Base-by-base conservation (phyloP, 2,113 vertebrate genomes). In the Ammodytes marinus region DNA sequence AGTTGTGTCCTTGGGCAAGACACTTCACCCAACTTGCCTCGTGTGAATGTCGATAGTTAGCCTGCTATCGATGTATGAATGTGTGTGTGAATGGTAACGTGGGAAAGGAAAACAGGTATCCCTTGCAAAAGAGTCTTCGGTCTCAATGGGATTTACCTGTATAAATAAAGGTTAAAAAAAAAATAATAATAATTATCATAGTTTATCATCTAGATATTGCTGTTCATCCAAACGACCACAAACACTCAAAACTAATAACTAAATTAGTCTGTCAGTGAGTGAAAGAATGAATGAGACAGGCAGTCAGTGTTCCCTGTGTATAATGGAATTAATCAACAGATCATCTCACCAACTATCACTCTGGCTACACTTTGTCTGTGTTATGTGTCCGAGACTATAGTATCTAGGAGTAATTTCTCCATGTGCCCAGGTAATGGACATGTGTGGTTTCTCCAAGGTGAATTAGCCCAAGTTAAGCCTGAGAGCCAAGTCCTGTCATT, bases 401-500 rank as follows among this genome's bases (percentile, higher is more conserved):
- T 27, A 27, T 27, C 27, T 2, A n/a, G 55, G 0, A 63, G 42
- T 10, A 37, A 7, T 60, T 47, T 39, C 40, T 66, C 63, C 52
- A 12, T 54, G 54, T 43, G 58, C 14, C 46, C 64, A 58, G 58
- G 74, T 88, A 76, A 69, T 54, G 64, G 65, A 77, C 82, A 61
- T 59, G 6, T 65, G 65, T 35, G 40, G 15, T 55, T 77, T 67
- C 69, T 79, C 72, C 77, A 64, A 83, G 72, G 84, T 84, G 71
- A 86, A 73, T 82, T 74, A 82, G 69, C 42, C 76, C 27, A 57
- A 83, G 81, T 79, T 83, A 79, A 79, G 70, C 84, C 60, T 53
- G 54, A 19, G 69, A 88, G 87, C 82, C 74, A 77, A 88, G 61
- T 74, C 72, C 76, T 85, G 89, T 88, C 85, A 84, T 90, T 90